Base-by-base conservation (phyloP, 2,888 invertebrate species). In the Saturnia japonica region DNA sequence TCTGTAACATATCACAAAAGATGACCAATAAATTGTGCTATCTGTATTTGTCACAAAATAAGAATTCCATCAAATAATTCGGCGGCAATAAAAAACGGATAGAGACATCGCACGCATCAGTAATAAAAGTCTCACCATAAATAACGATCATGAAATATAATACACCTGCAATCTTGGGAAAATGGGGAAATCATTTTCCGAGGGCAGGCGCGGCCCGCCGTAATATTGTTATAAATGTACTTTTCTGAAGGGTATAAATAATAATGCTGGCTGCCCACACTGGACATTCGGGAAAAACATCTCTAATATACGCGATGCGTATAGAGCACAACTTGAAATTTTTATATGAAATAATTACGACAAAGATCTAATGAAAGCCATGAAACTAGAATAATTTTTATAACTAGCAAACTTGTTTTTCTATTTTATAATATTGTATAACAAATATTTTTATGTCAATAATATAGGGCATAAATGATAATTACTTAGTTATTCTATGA, bases 141-240 rank as follows among this genome's bases (percentile, higher is more conserved):
- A 94, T 94, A 94, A 94, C 91, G 89, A 88, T 92, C 94, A 94
- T 93, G 94, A 94, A 94, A 94, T 93, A 93, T 94, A 94, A 94
- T 94, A 94, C 89, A 94, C 93, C 94, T 94, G 93, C 93, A 94
- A 94, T 94, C 93, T 94, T 92, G 86, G 84, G 93, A 88, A 94
- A 94, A 94, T 94, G 91, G 93, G 91, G 91, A 93, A 94, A 94
- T 94, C 91, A 94, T 94, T 93, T 93, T 92, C 88, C 86, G 86
- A 91, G 93, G 91, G 93, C 91, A 90, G 91, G 93, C 85, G 92
- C 91, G 93, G 93, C 91, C 92, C 91, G 91, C 86, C 87, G 91
- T 89, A 90, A 94, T 93, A 94, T 94, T 93, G 93, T 93, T 93
- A 94, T 93, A 93, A 94, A 93, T 94, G 93, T 93, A 93, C 89